Evolutionary conservation across 2,888 invertebrate species (phyloP).

Genomic region (Parnassius orleans): DNA sequence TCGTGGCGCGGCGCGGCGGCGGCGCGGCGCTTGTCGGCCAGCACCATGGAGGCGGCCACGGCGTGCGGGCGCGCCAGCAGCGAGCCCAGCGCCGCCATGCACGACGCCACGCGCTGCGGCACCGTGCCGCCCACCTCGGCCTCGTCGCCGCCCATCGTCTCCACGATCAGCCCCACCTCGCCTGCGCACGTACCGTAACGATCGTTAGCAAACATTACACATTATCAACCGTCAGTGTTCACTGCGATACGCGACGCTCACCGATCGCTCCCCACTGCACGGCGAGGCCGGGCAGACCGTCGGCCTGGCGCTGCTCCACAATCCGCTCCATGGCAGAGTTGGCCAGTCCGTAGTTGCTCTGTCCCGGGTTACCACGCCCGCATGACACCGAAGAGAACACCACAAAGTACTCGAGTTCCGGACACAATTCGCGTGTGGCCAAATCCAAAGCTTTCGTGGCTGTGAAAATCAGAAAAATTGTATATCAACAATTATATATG

Average conservation of each 20-base stretch:
- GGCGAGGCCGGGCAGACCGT: slow-evolving; percentile 92
- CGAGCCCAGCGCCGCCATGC: slow-evolving; percentile 91
- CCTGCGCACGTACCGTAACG: slow-evolving; percentile 52
- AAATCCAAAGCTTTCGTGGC: slow-evolving; percentile 90
- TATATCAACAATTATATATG: too few relatives aligned
- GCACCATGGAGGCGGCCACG: slow-evolving; percentile 90
- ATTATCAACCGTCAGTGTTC: neutral
- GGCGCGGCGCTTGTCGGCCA: slow-evolving; percentile 90
- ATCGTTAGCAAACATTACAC: too few relatives aligned
- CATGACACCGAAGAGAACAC: slow-evolving; percentile 98
- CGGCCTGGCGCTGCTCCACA: slow-evolving; percentile 90
- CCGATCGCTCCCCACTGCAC: slow-evolving; percentile 99
- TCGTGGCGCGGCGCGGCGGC: slow-evolving; percentile 75
- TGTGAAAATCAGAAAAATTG: slow-evolving; percentile 31
- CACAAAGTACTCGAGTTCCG: slow-evolving; percentile 94
- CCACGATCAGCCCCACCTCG: slow-evolving; percentile 96
- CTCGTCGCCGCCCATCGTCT: slow-evolving; percentile 94
- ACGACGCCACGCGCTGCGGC: slow-evolving; percentile 97
- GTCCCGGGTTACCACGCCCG: slow-evolving; percentile 97
- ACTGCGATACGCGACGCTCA: slow-evolving; percentile 18
- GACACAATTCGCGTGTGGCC: slow-evolving; percentile 88
- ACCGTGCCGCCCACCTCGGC: slow-evolving; percentile 96
- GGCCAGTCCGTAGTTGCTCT: slow-evolving; percentile 97
- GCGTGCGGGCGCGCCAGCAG: slow-evolving; percentile 95
- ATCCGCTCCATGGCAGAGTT: slow-evolving; percentile 99